Percentiles rank a stretch among this genome's conserved stretches.
These are phyloP conservation scores for Coremacera marginata DNA, from an alignment of 2,888 invertebrate species.

Conservation along the genomic window DNA sequence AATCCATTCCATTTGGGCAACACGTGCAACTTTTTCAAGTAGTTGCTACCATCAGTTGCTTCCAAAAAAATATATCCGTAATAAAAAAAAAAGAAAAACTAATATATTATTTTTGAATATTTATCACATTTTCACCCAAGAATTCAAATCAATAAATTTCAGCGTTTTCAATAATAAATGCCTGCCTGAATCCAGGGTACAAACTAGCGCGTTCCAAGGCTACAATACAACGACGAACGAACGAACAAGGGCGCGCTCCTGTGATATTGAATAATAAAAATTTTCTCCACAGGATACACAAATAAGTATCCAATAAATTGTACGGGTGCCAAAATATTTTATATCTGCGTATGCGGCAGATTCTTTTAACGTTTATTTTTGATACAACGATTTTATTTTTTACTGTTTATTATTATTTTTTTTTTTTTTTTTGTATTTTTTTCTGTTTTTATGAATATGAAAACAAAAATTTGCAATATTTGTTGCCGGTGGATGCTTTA, in stretches of 20 bases:
- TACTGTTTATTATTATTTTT: not conserved
- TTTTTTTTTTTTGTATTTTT: no score
- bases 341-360: not conserved
- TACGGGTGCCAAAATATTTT: slow-evolving; percentile 18
- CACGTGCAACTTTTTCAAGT: no score
- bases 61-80: no score
- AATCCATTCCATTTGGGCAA: no score
- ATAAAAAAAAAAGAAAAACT: no score
- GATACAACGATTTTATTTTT: not conserved
- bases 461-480: slow-evolving; percentile 2
- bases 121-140: slow-evolving; percentile 15
- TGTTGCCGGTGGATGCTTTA: not conserved
- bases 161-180: slow-evolving; percentile 1
- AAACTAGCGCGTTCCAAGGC: no score
- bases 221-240: not conserved
- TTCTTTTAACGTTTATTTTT: not conserved
- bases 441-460: not conserved
- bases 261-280: slow-evolving; percentile 28
- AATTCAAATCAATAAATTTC: slow-evolving; percentile 30
- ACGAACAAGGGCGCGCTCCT: not conserved
- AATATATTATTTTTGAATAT: slow-evolving; percentile 8
- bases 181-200: no score
- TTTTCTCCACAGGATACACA: slow-evolving; percentile 21
- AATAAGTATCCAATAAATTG: slow-evolving; percentile 23
- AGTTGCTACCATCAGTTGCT: no score